phyloP scores from a whole-genome alignment of 2,888 invertebrate species.

The Ennomos erosarius region DNA sequence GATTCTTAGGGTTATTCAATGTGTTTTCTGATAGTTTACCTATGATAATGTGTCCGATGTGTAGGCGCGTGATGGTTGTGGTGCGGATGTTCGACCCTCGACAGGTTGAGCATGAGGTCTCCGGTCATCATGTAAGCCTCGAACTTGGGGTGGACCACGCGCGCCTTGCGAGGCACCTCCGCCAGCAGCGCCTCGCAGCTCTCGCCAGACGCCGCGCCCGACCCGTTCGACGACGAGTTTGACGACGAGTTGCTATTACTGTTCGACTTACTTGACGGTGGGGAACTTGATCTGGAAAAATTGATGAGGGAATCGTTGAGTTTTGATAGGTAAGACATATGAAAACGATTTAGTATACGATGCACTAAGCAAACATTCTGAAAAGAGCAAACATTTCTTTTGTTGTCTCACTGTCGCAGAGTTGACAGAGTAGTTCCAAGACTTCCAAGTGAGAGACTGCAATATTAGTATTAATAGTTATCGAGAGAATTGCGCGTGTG shows the following conservation, averaged over 20 bases:
- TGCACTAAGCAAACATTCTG: no score
- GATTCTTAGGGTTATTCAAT: no score
- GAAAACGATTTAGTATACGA: no score
- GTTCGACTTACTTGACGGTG: conserved; percentile 77
- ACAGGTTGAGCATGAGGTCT: conserved; percentile 96
- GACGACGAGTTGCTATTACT: conserved; percentile 76
- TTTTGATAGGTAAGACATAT: not conserved
- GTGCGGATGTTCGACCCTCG: conserved; percentile 90
- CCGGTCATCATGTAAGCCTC: conserved; percentile 99
- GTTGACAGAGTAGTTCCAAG: no score
- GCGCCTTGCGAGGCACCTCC: conserved; percentile 69
- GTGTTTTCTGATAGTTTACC: conserved; percentile 48
- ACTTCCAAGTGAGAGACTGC: no score
- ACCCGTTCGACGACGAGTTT: conserved; percentile 63
- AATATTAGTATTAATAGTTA: no score
- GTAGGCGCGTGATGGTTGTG: conserved; percentile 81
- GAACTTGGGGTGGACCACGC: conserved; percentile 86
- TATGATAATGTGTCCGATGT: conserved; percentile 78
- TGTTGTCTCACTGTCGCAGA: no score
- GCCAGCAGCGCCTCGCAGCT: conserved; percentile 72
- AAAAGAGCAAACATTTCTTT: no score
- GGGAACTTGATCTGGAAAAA: conserved; percentile 61
- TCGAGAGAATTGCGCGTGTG: no score
- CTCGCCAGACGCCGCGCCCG: conserved; percentile 83
- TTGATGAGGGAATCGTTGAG: not conserved